These are phyloP conservation scores for Callaeas wilsoni DNA, from an alignment of 2,113 vertebrate species.

Conservation along the genomic window DNA sequence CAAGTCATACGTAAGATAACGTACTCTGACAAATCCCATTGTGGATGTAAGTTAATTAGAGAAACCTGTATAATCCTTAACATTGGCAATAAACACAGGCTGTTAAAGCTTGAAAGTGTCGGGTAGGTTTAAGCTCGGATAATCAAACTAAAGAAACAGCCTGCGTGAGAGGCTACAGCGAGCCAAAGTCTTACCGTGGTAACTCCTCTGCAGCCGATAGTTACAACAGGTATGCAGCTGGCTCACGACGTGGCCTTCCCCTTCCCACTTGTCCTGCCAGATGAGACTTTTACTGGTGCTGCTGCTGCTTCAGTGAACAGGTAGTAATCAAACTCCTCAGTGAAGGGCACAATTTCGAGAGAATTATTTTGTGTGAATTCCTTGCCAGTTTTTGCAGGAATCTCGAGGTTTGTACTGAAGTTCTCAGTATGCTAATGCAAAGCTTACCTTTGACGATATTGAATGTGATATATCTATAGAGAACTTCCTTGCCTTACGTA, in stretches of 20 bases:
- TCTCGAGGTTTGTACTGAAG: slow-evolving; percentile 58
- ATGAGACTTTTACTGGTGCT: slow-evolving; percentile 46
- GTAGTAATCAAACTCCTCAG: slow-evolving; percentile 29
- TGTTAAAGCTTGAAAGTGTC: slow-evolving; percentile 47
- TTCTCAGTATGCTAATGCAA: slow-evolving; percentile 82
- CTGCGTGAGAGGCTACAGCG: neutral
- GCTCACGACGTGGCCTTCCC: neutral
- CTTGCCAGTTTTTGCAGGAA: slow-evolving; percentile 72
- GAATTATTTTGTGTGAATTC: slow-evolving; percentile 75
- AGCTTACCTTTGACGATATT: slow-evolving; percentile 84
- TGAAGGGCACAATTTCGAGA: slow-evolving; percentile 59
- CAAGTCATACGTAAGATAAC: slow-evolving; percentile 61
- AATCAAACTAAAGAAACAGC: slow-evolving; percentile 67
- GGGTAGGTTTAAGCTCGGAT: slow-evolving; percentile 72
- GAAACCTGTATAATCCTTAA: slow-evolving; percentile 60
- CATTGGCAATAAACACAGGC: slow-evolving; percentile 66
- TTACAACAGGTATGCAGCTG: neutral
- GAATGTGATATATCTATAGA: slow-evolving; percentile 85
- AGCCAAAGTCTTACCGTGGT: neutral
- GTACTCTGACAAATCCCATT: slow-evolving; percentile 51
- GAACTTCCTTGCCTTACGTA: slow-evolving; percentile 78
- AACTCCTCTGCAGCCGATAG: neutral
- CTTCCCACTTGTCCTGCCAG: slow-evolving; percentile 2
- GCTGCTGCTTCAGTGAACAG: slow-evolving; percentile 64
- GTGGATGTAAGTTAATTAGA: slow-evolving; percentile 58